Evolutionary conservation across 2,113 vertebrate genomes (phyloP).

Genomic region (Notarius lentiginosus): DNA sequence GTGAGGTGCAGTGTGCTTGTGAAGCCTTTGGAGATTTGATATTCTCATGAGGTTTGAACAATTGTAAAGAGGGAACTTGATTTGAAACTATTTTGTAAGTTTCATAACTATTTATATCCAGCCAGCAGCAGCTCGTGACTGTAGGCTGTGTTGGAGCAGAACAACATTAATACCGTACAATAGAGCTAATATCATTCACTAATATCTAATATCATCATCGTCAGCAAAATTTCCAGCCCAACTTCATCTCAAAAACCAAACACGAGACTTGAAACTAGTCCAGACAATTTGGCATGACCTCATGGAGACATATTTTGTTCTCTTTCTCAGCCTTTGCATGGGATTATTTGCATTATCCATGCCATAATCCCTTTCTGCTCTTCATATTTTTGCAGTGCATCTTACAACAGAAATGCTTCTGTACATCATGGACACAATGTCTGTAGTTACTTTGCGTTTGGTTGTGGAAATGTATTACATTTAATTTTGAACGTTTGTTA

Average conservation of each 20-base stretch:
- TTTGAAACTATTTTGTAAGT: constrained; percentile 8
- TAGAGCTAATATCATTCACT: neutral
- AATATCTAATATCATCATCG: neutral
- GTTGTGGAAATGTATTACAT: neutral
- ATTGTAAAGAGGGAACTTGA: neutral
- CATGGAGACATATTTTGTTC: neutral
- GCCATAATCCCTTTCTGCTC: too few species aligned
- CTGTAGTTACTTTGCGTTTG: neutral
- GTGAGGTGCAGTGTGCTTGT: neutral
- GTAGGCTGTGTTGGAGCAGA: neutral
- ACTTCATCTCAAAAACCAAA: neutral
- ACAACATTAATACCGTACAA: neutral
- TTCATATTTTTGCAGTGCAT: neutral
- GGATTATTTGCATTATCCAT: neutral
- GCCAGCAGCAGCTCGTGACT: neutral
- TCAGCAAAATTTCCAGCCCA: neutral
- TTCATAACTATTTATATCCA: constrained; percentile 15
- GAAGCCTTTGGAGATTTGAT: neutral
- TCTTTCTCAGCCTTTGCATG: neutral
- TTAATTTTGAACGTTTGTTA: neutral
- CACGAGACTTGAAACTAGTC: neutral
- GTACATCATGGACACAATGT: neutral
- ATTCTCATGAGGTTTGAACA: neutral
- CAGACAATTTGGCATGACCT: neutral
- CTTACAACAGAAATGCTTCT: neutral